Evolutionary conservation across 2,797 vertebrate species (phyloP), one percentile per base, ranked within the genome.

Genomic region (Malacoctenus gilli): DNA sequence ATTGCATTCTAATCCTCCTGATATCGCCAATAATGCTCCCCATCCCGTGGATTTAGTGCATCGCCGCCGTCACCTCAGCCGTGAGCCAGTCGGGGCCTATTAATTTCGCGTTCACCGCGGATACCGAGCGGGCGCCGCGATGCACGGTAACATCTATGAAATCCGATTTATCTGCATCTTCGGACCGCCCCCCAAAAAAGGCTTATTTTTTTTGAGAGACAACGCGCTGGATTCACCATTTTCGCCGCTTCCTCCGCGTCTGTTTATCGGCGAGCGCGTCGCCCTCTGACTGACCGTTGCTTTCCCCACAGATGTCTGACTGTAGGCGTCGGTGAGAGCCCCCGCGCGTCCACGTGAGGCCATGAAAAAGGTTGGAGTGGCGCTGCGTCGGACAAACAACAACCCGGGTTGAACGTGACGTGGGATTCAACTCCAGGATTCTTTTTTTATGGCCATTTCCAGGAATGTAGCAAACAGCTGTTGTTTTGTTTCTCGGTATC

Each of bases 291-390:
- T 38, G n/a, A n/a, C 9, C 16, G 19, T 22, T 4, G 31, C n/a
- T 11, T 8, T 47, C 35, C 13, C 30, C 22, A 11, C 42, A 25
- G 21, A 21, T 30, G 14, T 40, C 49, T 30, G 23, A 30, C 36
- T 40, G 73, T 71, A 43, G 42, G 21, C 59, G 72, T 42, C 65
- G 59, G 72, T 71, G 61, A 63, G 63, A 44, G 60, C 37, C 46
- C 43, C 63, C 62, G 53, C 40, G 41, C 58, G 46, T 68, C 61
- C 59, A 50, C 43, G 19, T n/a, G 67, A 18, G 51, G 47, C 7
- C 8, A 39, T 46, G 21, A 23, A 34, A 23, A 34, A 34, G 42
- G 56, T 76, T 15, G 44, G 52, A 39, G 44, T 32, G 14, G 30
- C 13, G 2, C 44, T 19, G 40, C 10, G n/a, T 32, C 10, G 42